Conservation (phyloP, 2,888 invertebrate species). For the Eupelmus urozonus region DNA sequence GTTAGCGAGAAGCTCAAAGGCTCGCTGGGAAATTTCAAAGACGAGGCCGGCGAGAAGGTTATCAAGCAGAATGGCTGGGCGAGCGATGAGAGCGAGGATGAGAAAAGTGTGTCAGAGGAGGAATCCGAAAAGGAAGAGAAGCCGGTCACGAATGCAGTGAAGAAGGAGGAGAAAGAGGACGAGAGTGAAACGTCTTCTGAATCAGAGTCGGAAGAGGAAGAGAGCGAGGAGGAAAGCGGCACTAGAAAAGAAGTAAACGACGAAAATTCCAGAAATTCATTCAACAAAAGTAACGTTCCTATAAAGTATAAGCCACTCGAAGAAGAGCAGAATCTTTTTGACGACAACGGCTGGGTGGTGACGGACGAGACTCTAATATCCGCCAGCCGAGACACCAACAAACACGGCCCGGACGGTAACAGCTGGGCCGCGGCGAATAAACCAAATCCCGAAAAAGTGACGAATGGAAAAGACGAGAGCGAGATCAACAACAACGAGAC, state of each 20-base stretch:
- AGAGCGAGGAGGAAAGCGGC: conserved; percentile 8
- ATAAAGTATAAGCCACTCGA: conserved; percentile 42
- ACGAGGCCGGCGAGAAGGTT: conserved; percentile 16
- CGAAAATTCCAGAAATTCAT: conserved; percentile 33
- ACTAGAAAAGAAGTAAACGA: neutral
- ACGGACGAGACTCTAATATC: conserved; percentile 64
- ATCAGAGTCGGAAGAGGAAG: conserved; percentile 27
- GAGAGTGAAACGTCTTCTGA: conserved; percentile 21
- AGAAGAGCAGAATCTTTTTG: conserved; percentile 67
- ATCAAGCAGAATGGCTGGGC: conserved; percentile 35
- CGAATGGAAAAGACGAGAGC: conserved; percentile 32
- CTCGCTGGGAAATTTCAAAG: conserved; percentile 1
- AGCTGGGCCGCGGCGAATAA: conserved; percentile 63
- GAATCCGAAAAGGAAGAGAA: conserved; percentile 19
- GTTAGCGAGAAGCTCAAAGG: conserved; percentile 12
- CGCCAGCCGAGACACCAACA: conserved; percentile 2
- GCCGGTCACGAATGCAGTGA: conserved; percentile 2
- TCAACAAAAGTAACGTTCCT: conserved; percentile 29
- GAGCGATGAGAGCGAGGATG: conserved; percentile 60
- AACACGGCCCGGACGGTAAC: conserved; percentile 65
- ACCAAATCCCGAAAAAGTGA: neutral
- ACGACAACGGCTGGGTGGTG: conserved; percentile 75
- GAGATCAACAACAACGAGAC: conserved; percentile 60
- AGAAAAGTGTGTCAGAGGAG: conserved; percentile 45
- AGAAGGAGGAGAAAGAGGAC: conserved; percentile 24